Evolutionary conservation across 1,140 invertebrate species (phyloP), one percentile per base, ranked within the genome.

Genomic region (Glossosoma conforme): DNA sequence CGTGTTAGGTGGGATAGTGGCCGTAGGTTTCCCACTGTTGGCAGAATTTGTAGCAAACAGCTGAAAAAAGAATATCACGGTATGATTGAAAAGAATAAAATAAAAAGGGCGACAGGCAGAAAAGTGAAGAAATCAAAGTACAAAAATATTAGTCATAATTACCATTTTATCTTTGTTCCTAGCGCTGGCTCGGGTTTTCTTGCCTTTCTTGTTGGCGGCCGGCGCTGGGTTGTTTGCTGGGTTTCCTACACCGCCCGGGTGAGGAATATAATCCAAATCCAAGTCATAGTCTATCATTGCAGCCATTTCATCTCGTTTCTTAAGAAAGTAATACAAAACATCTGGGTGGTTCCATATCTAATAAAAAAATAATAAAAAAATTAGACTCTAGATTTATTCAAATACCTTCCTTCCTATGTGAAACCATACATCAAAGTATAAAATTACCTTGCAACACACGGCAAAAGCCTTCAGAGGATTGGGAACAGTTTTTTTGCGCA

Each of bases 261-360:
- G 47, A 5, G 75, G 68, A 25, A 76, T 68, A 42, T 82, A 78
- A 51, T 85, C 84, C 56, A 83, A 82, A 66, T 96, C 93, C 60
- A 96, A 77, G 72, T 97, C 93, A 56, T 96, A 80, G 76, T 97
- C 94, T 59, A 91, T 64, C 10, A 68, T 83, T 30, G 89, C 88
- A 56, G 89, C 89, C 19, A 82, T 83, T 38, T 80, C 80, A 60
- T 83, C 82, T 45, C 87, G 80, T 65, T 94, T 92, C 62, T 86
- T 85, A 35, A 97, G 65, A 65, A 95, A 91, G 66, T 94, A 87
- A 64, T 93, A 94, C 21, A 99, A 67, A 38, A 98, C 88, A 72
- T 99, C 97, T 0, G 97, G 96, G 76, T 99, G 97, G 67, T 99
- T 99, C 95, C 96, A 98, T 58, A 99, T 98, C 83, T 88, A 64